These are phyloP conservation scores for Rhinolophus ferrumequinum DNA, from an alignment of 2,113 vertebrate genomes.

Conservation along the genomic window DNA sequence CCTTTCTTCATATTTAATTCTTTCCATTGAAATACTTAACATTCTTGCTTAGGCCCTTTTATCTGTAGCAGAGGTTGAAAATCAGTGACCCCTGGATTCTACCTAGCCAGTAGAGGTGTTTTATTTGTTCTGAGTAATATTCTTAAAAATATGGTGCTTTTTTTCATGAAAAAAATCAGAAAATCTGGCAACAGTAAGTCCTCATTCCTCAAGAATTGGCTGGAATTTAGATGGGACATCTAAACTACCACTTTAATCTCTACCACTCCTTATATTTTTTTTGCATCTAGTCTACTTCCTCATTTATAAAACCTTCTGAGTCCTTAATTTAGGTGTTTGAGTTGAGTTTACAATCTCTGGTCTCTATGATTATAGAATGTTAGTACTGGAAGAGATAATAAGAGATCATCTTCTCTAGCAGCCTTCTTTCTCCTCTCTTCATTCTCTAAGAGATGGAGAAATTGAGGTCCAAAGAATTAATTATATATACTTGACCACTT, in stretches of 20 bases:
- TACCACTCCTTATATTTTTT: neutral
- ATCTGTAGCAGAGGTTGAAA: neutral
- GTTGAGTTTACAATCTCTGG: neutral
- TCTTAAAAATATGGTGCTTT: neutral
- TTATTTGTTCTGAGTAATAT: neutral
- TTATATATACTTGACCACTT: neutral
- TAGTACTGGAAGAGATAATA: neutral
- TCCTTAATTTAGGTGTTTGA: neutral
- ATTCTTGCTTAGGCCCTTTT: neutral
- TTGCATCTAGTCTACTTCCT: neutral
- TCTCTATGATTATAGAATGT: neutral
- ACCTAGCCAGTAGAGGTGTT: neutral
- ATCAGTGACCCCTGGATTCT: neutral
- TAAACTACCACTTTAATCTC: neutral
- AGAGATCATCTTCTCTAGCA: neutral
- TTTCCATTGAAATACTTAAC: neutral
- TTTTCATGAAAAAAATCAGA: neutral
- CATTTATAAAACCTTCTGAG: slow-evolving; percentile 20
- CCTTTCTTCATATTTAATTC: slow-evolving; percentile 15
- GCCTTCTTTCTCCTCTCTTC: neutral
- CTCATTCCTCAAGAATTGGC: neutral
- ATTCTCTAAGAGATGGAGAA: neutral
- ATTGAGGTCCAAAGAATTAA: neutral
- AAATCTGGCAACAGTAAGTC: neutral
- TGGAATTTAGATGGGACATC: neutral